Conservation (phyloP, 2,113 vertebrate species). For the Sceloporus undulatus region DNA sequence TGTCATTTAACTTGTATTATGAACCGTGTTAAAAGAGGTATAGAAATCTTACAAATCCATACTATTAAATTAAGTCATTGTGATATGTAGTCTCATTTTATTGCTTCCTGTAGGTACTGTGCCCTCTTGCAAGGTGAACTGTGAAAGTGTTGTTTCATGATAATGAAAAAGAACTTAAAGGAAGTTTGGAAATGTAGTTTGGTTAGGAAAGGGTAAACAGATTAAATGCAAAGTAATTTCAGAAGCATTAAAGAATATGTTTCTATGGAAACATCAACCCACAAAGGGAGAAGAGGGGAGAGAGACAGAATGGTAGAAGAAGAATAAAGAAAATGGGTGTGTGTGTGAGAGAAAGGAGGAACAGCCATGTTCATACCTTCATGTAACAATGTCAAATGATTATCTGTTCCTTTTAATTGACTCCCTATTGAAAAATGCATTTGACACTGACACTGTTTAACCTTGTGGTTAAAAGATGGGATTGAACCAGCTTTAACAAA, state of each 20-base stretch:
- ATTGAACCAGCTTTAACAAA: background rate
- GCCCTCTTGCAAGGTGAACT: conserved; percentile 31
- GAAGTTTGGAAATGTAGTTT: conserved; percentile 42
- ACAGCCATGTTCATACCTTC: conserved; percentile 64
- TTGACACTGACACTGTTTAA: conserved; percentile 25
- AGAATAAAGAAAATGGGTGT: conserved; percentile 5
- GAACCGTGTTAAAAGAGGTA: background rate
- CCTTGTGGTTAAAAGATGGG: conserved; percentile 17
- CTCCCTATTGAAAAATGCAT: conserved; percentile 39
- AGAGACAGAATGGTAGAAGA: conserved; percentile 48
- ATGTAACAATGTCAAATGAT: conserved; percentile 54
- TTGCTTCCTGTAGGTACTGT: background rate
- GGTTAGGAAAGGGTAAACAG: conserved; percentile 75
- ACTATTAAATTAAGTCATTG: conserved; percentile 45
- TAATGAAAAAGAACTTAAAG: conserved; percentile 31
- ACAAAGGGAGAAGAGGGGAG: conserved; percentile 67
- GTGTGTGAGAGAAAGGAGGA: conserved; percentile 66
- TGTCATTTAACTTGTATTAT: conserved; percentile 6
- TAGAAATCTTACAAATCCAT: background rate
- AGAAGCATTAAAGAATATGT: conserved; percentile 76
- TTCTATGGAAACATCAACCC: conserved; percentile 84
- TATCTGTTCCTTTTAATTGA: conserved; percentile 60
- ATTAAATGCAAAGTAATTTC: conserved; percentile 81
- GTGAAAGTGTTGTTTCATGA: background rate
- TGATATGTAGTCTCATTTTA: background rate